Evolutionary conservation across 2,888 invertebrate species (phyloP), one percentile per base, ranked within the genome.

Genomic region (Drosophila antonietae): DNA sequence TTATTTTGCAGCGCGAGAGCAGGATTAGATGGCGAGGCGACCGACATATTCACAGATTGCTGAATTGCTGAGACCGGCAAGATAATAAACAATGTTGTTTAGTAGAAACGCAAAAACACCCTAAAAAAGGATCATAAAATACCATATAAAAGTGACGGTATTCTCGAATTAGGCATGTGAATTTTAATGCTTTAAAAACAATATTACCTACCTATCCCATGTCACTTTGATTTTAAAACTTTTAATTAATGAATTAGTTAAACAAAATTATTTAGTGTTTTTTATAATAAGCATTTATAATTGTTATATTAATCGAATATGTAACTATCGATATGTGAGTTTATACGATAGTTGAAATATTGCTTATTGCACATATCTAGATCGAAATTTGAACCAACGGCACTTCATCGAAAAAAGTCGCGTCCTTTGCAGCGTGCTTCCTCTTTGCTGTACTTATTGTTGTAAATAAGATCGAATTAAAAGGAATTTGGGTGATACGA

Each of bases 1-100:
- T 95, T 95, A 49, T 85, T 88, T 20, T 82, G 84, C 57, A 90
- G 51, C 0, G 74, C 57, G 5, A 72, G 4, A 3, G 63, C 37
- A 2, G 88, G 69, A 75, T 85, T 90, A 2, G 85, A 15, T 15
- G 88, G 91, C 1, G 91, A 91, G 5, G 82, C 73, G 28, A 74
- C 75, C 12, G 86, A 78, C 85, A 86, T 86, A 41, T 10, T 75
- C 15, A 15, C 43, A 12, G 31, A 31, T 56, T 55, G 8, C 23
- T 44, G 14, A 35, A 62, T 39, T 46, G 8, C 23, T 23, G 7
- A 61, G 55, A 51, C 46, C 64, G 56, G 70, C 33, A 55, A 67
- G 10, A 39, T 39, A 28, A n/a, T n/a, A 28, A 20, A 33, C 6
- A 28, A 28, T 28, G 28, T 31, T 28, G 12, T 52, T 18, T 35